Evolutionary conservation across 2,888 invertebrate species (phyloP).

Genomic region (Sinotaia quadrata): DNA sequence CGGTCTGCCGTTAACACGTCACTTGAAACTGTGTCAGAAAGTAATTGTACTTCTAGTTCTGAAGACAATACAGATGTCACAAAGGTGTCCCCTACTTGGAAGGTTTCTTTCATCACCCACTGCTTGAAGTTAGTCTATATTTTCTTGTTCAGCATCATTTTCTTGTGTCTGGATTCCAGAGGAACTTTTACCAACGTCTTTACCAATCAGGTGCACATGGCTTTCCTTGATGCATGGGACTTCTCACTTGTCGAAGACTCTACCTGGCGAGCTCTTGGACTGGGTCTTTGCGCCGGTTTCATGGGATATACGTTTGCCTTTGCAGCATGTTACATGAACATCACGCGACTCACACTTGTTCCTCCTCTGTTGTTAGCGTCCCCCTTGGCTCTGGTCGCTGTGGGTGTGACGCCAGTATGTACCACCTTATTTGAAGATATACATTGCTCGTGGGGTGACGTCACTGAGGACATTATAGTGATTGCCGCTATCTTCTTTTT

Average conservation of each 20-base stretch:
- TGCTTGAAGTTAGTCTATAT: slow-evolving; percentile 34
- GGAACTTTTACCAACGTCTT: slow-evolving; percentile 22
- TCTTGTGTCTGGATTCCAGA: slow-evolving; percentile 42
- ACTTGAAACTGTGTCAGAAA: too few species aligned
- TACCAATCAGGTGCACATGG: slow-evolving; percentile 5
- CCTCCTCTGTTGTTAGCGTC: slow-evolving; percentile 39
- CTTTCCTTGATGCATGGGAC: slow-evolving; percentile 36
- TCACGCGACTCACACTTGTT: slow-evolving; percentile 54
- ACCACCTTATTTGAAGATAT: not conserved
- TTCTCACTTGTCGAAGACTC: not conserved
- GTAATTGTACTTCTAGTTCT: too few species aligned
- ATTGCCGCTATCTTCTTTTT: slow-evolving; percentile 34
- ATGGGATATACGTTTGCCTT: slow-evolving; percentile 40
- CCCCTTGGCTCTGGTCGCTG: slow-evolving; percentile 43
- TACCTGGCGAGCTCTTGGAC: slow-evolving; percentile 25
- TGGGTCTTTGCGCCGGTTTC: slow-evolving; percentile 17
- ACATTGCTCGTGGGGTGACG: not conserved
- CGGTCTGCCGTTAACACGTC: too few species aligned
- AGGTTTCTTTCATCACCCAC: slow-evolving; percentile 37
- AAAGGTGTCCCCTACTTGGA: slow-evolving; percentile 36
- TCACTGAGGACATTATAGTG: not conserved
- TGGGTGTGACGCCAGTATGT: slow-evolving; percentile 35
- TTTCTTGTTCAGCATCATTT: slow-evolving; percentile 39
- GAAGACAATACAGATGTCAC: too few species aligned
- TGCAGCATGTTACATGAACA: slow-evolving; percentile 56